Percentiles rank a stretch among this genome's conserved stretches.
Evolutionary conservation across 2,113 vertebrate species (phyloP).

Genomic region (Marcusenius ussheri): DNA sequence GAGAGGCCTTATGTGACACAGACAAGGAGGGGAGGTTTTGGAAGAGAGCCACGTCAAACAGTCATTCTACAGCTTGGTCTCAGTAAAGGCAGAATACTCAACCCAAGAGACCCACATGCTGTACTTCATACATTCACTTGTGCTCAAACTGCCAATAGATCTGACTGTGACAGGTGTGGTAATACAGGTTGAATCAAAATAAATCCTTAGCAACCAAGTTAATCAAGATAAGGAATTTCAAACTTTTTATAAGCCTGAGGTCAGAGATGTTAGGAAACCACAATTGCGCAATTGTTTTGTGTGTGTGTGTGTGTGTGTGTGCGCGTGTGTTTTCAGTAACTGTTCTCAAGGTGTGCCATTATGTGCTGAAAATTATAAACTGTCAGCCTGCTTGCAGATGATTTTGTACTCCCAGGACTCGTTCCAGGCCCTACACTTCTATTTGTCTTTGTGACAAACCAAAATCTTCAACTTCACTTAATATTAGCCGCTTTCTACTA

Average conservation of each 20-base stretch:
- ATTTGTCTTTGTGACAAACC: neutral
- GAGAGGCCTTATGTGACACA: neutral
- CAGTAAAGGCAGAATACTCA: neutral
- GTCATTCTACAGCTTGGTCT: neutral
- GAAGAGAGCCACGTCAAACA: neutral
- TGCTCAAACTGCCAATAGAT: neutral
- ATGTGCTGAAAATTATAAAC: neutral
- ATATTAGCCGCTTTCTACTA: neutral
- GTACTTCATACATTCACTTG: neutral
- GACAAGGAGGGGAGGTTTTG: neutral
- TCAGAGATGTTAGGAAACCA: neutral
- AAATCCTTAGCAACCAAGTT: neutral
- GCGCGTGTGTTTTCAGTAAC: neutral
- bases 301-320: neutral
- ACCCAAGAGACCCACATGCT: neutral
- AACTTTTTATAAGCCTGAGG: neutral
- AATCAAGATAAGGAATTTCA: neutral
- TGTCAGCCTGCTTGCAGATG: neutral
- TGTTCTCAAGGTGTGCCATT: neutral
- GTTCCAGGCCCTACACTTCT: neutral
- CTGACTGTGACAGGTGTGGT: neutral
- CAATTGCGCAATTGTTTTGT: neutral
- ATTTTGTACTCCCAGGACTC: neutral
- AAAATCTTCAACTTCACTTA: neutral
- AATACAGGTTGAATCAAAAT: neutral